phyloP scores from a whole-genome alignment of 2,797 vertebrate species.

The Rallus crepitans region DNA sequence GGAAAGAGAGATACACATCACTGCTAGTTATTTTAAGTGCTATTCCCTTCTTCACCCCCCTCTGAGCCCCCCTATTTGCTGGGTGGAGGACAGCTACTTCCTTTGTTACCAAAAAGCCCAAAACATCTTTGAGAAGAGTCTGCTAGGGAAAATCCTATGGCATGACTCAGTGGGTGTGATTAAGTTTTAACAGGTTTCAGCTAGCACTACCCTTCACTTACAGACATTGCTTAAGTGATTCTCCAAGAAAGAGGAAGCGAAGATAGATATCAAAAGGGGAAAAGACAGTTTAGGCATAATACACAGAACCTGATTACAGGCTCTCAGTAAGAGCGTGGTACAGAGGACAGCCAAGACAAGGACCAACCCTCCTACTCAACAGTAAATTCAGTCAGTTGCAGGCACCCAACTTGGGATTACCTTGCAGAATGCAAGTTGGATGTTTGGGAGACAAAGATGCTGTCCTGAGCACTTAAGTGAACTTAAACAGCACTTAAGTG shows the following conservation, averaged over 20 bases:
- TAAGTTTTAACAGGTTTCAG: conserved; percentile 16
- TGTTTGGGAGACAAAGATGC: not conserved
- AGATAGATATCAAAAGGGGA: not conserved
- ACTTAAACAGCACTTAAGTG: not conserved
- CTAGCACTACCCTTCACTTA: not conserved
- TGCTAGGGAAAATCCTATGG: not conserved
- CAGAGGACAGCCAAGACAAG: not conserved
- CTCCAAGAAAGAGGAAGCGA: conserved; percentile 33
- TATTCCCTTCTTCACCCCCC: not conserved
- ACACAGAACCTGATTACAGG: not conserved
- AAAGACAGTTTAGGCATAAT: not conserved
- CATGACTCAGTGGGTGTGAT: conserved; percentile 51
- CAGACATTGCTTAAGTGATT: conserved; percentile 3
- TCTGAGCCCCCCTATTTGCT: not conserved
- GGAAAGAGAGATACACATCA: not conserved
- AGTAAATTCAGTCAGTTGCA: not conserved
- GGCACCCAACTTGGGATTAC: not conserved
- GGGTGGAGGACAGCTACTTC: conserved; percentile 35
- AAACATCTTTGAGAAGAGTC: not conserved
- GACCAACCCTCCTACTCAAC: not conserved
- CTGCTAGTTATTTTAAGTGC: not conserved
- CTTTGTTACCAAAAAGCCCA: conserved; percentile 15
- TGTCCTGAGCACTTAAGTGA: not conserved
- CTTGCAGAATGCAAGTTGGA: not conserved
- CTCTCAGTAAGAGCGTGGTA: not conserved